Base-by-base conservation (phyloP, 2,888 invertebrate genomes). In the Andrena bucephala region DNA sequence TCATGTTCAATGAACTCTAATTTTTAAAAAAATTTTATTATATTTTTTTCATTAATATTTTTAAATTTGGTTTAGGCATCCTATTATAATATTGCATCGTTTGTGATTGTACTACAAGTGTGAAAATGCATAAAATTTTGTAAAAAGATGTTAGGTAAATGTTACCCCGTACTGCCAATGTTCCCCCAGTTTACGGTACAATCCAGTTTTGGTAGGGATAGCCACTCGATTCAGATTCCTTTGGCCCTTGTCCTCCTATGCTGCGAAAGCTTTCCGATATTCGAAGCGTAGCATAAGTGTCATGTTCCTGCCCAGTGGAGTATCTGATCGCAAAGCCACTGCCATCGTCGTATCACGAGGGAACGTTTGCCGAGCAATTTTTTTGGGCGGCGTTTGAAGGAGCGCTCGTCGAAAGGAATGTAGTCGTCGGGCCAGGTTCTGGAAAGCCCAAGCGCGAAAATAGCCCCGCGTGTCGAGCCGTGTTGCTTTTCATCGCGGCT, bases 361-460 rank as follows among this genome's bases (percentile, higher is more conserved):
- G 54, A 29, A 7, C n/a, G 33, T 27, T 27, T 33, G 3, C 52
- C 36, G 59, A 33, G 2, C 20, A 68, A 72, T 60, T 83, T 79
- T 78, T 72, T 68, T 68, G 29, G 33, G 13, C n/a, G 7, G 10
- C 42, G 13, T 42, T 16, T 7, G 7, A 52, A 10, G 59, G n/a
- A 42, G 13, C 50, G 48, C 8, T 57, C 74, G 83, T 29, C 63
- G 85, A 82, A 74, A 74, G 87, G 88, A 88, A 88, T 85, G 88
- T 79, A 81, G 81, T 57, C 57, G 76, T 10, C 59, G 73, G 42
- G 72, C 48, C 77, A 67, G 83, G 73, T 76, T 83, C 85, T 85
- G 88, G 87, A 85, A 88, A 87, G 73, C 59, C 88, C 87, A 36
- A 72, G 31, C 78, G 87, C 87, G 83, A 88, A 88, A 88, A 88